phyloP scores from a whole-genome alignment of 2,797 vertebrate genomes.

The Otolemur crassicaudatus region DNA sequence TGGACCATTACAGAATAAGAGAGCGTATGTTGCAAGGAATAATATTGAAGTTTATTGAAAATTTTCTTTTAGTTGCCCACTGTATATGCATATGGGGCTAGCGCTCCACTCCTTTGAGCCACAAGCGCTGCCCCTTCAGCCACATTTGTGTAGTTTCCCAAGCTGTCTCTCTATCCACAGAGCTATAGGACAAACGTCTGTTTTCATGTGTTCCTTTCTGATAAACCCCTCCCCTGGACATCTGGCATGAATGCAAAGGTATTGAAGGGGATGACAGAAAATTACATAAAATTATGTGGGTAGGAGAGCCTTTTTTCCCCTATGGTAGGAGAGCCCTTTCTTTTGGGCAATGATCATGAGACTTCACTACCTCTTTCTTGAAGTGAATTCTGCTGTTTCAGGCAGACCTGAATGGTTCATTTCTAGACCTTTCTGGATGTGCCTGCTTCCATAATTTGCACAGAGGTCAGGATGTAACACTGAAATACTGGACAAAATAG shows the following conservation, averaged over 20 bases:
- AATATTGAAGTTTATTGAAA: neutral
- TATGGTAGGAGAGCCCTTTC: neutral
- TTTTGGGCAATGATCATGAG: neutral
- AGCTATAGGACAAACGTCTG: neutral
- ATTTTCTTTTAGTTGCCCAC: neutral
- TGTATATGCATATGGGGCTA: too few species aligned
- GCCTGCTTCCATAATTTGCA: neutral
- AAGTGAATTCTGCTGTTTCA: neutral
- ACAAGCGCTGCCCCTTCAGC: neutral
- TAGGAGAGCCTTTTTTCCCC: neutral
- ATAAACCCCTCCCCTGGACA: neutral
- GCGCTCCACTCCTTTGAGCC: too few species aligned
- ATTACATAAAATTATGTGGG: neutral
- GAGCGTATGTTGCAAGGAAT: neutral
- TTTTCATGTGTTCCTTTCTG: neutral
- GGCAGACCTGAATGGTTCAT: neutral
- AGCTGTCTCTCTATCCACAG: neutral
- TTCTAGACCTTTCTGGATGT: neutral
- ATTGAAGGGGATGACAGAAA: neutral
- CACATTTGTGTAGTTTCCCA: neutral
- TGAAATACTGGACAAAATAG: neutral
- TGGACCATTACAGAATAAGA: neutral
- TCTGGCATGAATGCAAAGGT: neutral
- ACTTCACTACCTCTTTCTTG: neutral
- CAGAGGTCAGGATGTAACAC: neutral